Conservation (phyloP, 1,140 invertebrate species). For the Anastrepha ludens region DNA sequence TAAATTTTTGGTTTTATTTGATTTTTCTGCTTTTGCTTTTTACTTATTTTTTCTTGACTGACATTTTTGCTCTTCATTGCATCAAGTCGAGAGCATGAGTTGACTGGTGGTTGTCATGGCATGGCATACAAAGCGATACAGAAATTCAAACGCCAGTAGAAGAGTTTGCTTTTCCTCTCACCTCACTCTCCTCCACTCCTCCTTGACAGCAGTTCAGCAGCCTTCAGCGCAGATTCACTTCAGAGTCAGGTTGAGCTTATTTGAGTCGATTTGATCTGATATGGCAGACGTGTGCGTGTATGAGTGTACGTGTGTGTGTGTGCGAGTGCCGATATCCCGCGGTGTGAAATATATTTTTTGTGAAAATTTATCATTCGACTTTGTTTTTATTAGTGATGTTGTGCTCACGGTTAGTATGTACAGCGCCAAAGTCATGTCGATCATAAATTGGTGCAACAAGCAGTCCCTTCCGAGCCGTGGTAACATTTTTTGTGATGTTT, state of each 20-base stretch:
- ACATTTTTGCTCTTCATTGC: constrained; percentile 50
- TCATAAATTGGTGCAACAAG: constrained; percentile 51
- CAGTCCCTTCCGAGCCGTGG: constrained; percentile 20
- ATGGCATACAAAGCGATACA: not conserved
- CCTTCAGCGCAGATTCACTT: not conserved
- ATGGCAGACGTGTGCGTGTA: not conserved
- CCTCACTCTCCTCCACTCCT: not conserved
- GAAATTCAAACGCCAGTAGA: not conserved
- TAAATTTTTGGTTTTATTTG: not conserved
- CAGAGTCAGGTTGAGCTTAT: constrained; percentile 35
- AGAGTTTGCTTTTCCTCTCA: not conserved
- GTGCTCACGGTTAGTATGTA: not conserved
- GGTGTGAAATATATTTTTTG: constrained; percentile 50
- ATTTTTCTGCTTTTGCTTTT: not conserved
- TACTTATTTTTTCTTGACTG: not conserved
- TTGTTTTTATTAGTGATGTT: constrained; percentile 46
- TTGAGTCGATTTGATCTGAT: constrained; percentile 28
- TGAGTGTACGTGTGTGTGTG: not conserved
- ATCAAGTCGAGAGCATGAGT: constrained; percentile 24
- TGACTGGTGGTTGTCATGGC: constrained; percentile 34
- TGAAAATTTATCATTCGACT: constrained; percentile 47
- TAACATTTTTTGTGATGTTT: constrained; percentile 42
- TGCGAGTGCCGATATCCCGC: constrained; percentile 18
- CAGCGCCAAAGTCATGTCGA: constrained; percentile 43
- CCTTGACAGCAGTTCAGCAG: not conserved